Evolutionary conservation across 2,888 invertebrate species (phyloP).

Genomic region (Tupiocoris notatus): DNA sequence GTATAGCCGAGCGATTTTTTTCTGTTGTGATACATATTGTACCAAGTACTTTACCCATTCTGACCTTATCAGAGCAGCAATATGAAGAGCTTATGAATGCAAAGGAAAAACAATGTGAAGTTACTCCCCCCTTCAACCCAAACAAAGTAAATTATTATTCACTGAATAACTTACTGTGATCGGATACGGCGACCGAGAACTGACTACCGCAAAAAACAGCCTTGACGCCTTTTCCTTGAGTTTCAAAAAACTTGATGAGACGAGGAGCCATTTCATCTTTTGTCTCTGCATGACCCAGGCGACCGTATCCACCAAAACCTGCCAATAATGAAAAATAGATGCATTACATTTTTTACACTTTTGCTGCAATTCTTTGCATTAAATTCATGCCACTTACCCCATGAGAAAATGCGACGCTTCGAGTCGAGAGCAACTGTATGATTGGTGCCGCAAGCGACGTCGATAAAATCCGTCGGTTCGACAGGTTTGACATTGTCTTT

Average conservation of each 20-base stretch:
- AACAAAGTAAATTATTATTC: not conserved
- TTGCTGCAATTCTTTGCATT: too few species aligned
- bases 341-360: not conserved
- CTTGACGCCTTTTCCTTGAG: slow-evolving; percentile 78
- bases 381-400: too few species aligned
- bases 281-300: slow-evolving; percentile 88
- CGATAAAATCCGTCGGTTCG: slow-evolving; percentile 77
- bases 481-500: slow-evolving; percentile 82
- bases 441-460: slow-evolving; percentile 87
- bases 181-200: slow-evolving; percentile 81
- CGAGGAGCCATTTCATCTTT: slow-evolving; percentile 86
- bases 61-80: too few species aligned
- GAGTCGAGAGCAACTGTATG: slow-evolving; percentile 89
- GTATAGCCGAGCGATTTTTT: too few species aligned
- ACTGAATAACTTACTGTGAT: slow-evolving; percentile 59
- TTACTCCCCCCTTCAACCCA: not conserved
- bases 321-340: slow-evolving; percentile 56
- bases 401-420: slow-evolving; percentile 84
- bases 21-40: too few species aligned
- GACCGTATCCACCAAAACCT: slow-evolving; percentile 94
- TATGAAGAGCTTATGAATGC: too few species aligned
- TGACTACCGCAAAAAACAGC: slow-evolving; percentile 81
- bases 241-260: slow-evolving; percentile 86
- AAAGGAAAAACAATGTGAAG: too few species aligned
- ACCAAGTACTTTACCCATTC: too few species aligned